Conservation (phyloP, 2,113 vertebrate species). For the Andinoacara biseriatus region DNA sequence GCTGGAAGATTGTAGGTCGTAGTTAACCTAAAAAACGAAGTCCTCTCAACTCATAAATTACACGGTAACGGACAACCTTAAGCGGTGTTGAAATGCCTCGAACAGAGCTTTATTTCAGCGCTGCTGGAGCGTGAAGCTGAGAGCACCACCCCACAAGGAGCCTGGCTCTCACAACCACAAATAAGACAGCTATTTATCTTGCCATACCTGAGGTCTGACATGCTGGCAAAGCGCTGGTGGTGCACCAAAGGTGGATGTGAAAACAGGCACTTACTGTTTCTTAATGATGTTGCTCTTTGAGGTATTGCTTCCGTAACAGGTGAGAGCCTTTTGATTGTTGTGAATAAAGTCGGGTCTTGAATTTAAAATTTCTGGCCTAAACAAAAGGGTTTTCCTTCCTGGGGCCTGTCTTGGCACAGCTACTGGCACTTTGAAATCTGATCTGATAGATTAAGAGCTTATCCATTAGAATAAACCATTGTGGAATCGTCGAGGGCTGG, state of each 20-base stretch:
- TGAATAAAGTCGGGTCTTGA: conserved; percentile 61
- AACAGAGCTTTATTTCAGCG: conserved; percentile 83
- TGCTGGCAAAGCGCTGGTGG: conserved; percentile 57
- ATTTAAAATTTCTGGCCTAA: conserved; percentile 57
- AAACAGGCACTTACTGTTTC: conserved; percentile 65
- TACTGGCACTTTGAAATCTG: conserved; percentile 74
- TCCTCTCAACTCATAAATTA: conserved; percentile 82
- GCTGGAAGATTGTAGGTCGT: conserved; percentile 71
- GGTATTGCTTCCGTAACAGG: conserved; percentile 52
- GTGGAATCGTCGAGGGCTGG: conserved; percentile 58
- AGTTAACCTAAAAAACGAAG: conserved; percentile 73
- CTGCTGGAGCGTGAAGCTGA: conserved; percentile 77
- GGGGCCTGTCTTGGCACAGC: conserved; percentile 71
- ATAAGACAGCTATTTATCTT: conserved; percentile 72
- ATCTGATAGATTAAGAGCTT: conserved; percentile 77
- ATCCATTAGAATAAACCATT: conserved; percentile 75
- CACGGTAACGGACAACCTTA: conserved; percentile 79
- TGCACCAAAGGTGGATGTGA: conserved; percentile 58
- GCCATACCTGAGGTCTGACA: conserved; percentile 76
- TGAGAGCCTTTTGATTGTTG: conserved; percentile 23
- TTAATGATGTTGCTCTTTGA: conserved; percentile 55
- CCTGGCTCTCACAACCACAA: conserved; percentile 68
- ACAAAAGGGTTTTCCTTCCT: conserved; percentile 72
- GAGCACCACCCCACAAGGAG: conserved; percentile 77
- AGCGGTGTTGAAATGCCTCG: conserved; percentile 82